Evolutionary conservation across 2,113 vertebrate genomes (phyloP), one percentile per base, ranked within the genome.

Genomic region (Planiliza haematocheilus): DNA sequence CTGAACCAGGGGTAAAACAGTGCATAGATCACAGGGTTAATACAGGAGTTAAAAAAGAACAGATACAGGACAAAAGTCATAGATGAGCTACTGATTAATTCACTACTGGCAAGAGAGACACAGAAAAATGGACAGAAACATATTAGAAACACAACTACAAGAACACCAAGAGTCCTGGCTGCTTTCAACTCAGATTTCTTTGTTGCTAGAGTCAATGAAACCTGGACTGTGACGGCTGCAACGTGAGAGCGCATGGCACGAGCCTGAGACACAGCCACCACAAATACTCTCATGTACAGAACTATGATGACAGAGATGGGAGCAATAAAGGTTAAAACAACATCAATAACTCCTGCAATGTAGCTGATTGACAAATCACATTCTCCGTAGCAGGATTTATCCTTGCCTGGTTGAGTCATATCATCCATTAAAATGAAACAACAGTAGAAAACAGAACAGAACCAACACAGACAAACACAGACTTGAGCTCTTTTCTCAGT

Each of bases 171-270:
- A 30, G 74, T 73, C 45, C 63, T 79, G 21, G 81, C 68, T 50
- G 81, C 81, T 46, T 87, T 87, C 17, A 60, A 48, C 55, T 79
- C 77, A 30, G 73, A 78, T 12, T 42, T 64, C 9, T 34, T 17
- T 10, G 30, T 42, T n/a, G n/a, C n/a, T 14, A 2, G 4, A 37
- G 4, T 62, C 20, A 13, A 2, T 60, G 67, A 50, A 21, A n/a
- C 14, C 36, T 36, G 37, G 6, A 51, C 39, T n/a, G 57, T 58
- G 10, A 34, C 30, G 10, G 42, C 13, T 37, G 16, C 45, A 63
- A 21, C 6, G 0, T 50, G 36, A 30, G 20, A 17, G 37, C 64
- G 76, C 24, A 30, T 30, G 24, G 24, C 24, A 30, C 5, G 24
- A 30, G 24, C 24, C 24, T 30, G 24, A 30, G 24, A 30, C 24